Percentiles rank a stretch among this genome's conserved stretches.
Evolutionary conservation across 1,140 invertebrate genomes (phyloP).

Genomic region (Polypedilum vanderplanki): DNA sequence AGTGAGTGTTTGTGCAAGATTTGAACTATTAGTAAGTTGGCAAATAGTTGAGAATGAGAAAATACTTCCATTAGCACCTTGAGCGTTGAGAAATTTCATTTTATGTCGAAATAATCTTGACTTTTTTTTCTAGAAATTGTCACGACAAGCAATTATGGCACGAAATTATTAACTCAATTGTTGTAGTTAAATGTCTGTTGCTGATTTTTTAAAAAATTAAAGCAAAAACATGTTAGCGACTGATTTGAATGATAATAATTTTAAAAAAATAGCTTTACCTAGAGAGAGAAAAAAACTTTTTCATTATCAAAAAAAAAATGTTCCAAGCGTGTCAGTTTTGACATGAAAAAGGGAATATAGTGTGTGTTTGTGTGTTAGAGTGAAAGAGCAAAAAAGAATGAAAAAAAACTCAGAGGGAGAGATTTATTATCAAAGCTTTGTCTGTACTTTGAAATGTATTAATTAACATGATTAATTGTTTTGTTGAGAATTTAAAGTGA

Average conservation of each 20-base stretch:
- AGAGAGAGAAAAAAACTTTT: too few relatives aligned
- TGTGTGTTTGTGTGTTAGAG: too few relatives aligned
- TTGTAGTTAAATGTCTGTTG: too few relatives aligned
- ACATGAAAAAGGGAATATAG: background rate
- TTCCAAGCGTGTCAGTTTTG: background rate
- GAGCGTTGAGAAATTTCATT: conserved; percentile 9
- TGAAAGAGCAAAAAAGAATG: background rate
- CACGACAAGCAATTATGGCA: background rate
- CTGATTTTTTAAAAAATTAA: too few relatives aligned
- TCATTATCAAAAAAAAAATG: conserved; percentile 6
- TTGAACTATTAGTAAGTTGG: background rate
- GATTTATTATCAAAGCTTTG: conserved; percentile 25
- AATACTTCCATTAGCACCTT: background rate
- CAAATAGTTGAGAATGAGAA: background rate
- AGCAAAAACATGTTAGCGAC: too few relatives aligned
- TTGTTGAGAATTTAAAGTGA: conserved; percentile 28
- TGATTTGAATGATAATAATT: too few relatives aligned
- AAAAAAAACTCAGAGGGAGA: background rate
- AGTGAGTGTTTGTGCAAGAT: background rate
- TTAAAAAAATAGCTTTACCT: too few relatives aligned
- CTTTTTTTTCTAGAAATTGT: background rate
- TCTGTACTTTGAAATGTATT: conserved; percentile 27
- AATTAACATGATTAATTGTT: conserved; percentile 27
- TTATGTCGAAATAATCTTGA: conserved; percentile 2
- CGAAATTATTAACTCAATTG: too few relatives aligned